Evolutionary conservation across 2,113 vertebrate species (phyloP).

Genomic region (Bujurquina vittata): DNA sequence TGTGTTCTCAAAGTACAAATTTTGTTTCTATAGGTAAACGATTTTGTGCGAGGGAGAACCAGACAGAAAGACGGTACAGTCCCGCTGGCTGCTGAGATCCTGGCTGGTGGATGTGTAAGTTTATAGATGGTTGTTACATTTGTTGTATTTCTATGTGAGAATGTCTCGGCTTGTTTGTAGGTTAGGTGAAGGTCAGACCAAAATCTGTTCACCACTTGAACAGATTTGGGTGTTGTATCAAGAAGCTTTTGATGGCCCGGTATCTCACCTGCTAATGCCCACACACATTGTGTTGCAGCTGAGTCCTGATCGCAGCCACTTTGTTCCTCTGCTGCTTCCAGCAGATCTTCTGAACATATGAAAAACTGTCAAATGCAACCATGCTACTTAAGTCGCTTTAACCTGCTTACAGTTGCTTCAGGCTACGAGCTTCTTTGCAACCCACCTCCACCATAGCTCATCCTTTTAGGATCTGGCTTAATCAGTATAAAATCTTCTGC

Average conservation of each 20-base stretch:
- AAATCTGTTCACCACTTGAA: no score
- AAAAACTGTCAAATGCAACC: neutral
- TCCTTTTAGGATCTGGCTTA: neutral
- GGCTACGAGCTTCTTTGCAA: no score
- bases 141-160: neutral
- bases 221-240: neutral
- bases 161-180: neutral
- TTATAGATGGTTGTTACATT: conserved; percentile 30
- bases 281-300: neutral
- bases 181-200: neutral
- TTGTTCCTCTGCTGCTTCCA: no score
- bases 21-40: conserved; percentile 83
- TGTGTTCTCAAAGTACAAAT: neutral
- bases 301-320: neutral
- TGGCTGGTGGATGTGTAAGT: conserved; percentile 91
- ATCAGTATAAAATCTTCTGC: neutral
- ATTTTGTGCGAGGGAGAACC: conserved; percentile 90
- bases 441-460: neutral
- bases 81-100: conserved; percentile 84
- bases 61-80: conserved; percentile 82
- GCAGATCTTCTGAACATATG: neutral
- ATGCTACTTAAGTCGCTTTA: neutral
- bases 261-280: neutral
- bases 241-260: neutral
- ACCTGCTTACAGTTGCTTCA: neutral